phyloP scores from a whole-genome alignment of 1,140 invertebrate genomes.

The Euschistus heros region DNA sequence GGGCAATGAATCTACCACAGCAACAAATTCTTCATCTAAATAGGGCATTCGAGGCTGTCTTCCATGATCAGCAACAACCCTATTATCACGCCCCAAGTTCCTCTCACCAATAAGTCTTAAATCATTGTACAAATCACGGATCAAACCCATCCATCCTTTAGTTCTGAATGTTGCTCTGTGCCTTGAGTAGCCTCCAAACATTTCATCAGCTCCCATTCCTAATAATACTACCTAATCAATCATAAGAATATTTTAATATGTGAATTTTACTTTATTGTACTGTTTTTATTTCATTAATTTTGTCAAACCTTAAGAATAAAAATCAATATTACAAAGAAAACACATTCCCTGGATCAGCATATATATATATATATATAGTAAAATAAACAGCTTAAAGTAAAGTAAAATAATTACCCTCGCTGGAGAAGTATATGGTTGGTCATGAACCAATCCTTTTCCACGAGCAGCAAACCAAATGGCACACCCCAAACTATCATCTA shows the following conservation, averaged over 20 bases:
- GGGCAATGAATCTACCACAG: conserved; percentile 56
- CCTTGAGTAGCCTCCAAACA: conserved; percentile 87
- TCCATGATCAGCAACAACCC: conserved; percentile 68
- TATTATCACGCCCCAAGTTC: conserved; percentile 90
- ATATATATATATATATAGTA: background rate
- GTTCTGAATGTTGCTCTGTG: conserved; percentile 63
- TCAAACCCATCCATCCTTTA: conserved; percentile 55
- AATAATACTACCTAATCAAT: conserved; percentile 59
- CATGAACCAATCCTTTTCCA: conserved; percentile 45
- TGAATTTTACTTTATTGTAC: no score
- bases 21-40: conserved; percentile 80
- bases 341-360: background rate
- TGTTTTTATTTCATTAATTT: no score
- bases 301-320: no score
- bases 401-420: conserved; percentile 46
- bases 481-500: conserved; percentile 93
- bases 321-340: background rate
- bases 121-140: conserved; percentile 61
- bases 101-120: conserved; percentile 75
- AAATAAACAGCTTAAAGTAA: background rate
- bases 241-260: background rate
- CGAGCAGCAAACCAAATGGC: conserved; percentile 91
- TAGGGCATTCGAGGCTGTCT: conserved; percentile 79
- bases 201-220: conserved; percentile 94
- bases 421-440: conserved; percentile 44